Conservation (phyloP, 1,140 invertebrate genomes). For the Macrocentrus cingulum region DNA sequence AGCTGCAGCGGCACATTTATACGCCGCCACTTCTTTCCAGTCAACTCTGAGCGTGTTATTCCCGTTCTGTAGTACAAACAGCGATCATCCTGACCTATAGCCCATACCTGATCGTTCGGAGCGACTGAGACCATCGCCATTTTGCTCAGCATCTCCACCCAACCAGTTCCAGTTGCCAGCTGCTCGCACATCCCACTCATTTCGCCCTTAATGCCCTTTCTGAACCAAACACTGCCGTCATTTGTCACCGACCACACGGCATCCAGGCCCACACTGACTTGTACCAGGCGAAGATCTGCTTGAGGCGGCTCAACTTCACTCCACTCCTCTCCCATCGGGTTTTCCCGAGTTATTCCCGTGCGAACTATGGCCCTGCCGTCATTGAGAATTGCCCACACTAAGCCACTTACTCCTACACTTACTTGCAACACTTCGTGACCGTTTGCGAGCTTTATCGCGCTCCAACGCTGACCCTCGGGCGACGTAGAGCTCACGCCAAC, state of each 20-base stretch:
- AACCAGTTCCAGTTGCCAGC: conserved; percentile 72
- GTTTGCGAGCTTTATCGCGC: conserved; percentile 70
- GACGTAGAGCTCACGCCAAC: conserved; percentile 74
- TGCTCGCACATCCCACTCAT: conserved; percentile 70
- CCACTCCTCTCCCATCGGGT: conserved; percentile 77
- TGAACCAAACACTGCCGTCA: conserved; percentile 86
- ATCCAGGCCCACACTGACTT: conserved; percentile 82
- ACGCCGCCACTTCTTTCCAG: conserved; percentile 83
- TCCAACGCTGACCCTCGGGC: conserved; percentile 85
- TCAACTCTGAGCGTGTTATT: conserved; percentile 74
- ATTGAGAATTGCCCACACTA: conserved; percentile 83
- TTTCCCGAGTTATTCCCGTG: conserved; percentile 73
- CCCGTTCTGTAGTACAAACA: conserved; percentile 79
- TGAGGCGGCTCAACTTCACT: conserved; percentile 75
- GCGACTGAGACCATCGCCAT: conserved; percentile 82
- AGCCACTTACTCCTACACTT: conserved; percentile 78
- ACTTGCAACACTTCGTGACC: conserved; percentile 82
- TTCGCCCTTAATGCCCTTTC: conserved; percentile 78
- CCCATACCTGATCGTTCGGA: conserved; percentile 82
- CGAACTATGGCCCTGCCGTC: conserved; percentile 79
- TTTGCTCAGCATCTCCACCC: conserved; percentile 83
- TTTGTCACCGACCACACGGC: conserved; percentile 85
- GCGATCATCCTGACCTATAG: conserved; percentile 71
- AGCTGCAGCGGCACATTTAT: conserved; percentile 76
- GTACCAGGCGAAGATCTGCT: conserved; percentile 67